phyloP scores from a whole-genome alignment of 2,797 vertebrate species.

The Perodicticus potto region DNA sequence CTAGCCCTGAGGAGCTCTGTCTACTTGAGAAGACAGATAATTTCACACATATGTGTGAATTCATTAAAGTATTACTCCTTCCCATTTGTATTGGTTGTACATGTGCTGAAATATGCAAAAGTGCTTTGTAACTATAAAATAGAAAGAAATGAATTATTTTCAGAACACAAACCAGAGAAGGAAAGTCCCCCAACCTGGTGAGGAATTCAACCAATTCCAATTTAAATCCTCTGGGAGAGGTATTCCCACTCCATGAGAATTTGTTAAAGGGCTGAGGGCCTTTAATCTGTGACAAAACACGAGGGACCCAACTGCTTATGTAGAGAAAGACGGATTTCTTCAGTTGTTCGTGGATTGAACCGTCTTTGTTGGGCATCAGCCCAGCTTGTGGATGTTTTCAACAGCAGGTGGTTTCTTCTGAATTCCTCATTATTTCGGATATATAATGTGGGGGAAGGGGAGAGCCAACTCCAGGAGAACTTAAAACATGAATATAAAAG shows the following conservation, averaged over 20 bases:
- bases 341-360: conserved; percentile 71
- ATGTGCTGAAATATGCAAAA: conserved; percentile 36
- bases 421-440: conserved; percentile 56
- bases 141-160: conserved; percentile 58
- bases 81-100: neutral
- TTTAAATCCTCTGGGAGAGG: neutral
- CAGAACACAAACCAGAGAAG: conserved; percentile 41
- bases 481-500: conserved; percentile 66
- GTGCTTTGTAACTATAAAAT: conserved; percentile 35
- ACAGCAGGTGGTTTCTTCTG: conserved; percentile 68
- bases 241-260: neutral
- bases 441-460: neutral
- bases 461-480: conserved; percentile 57
- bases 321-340: conserved; percentile 76
- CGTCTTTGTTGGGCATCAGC: conserved; percentile 71
- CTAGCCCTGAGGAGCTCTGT: neutral
- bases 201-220: conserved; percentile 38
- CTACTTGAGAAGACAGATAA: neutral
- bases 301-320: conserved; percentile 78
- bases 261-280: neutral
- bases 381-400: conserved; percentile 74
- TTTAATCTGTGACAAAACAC: conserved; percentile 57
- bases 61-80: neutral
- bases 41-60: neutral
- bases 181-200: neutral